Conservation (phyloP, 2,113 vertebrate genomes). For the Xiphorhynchus elegans region DNA sequence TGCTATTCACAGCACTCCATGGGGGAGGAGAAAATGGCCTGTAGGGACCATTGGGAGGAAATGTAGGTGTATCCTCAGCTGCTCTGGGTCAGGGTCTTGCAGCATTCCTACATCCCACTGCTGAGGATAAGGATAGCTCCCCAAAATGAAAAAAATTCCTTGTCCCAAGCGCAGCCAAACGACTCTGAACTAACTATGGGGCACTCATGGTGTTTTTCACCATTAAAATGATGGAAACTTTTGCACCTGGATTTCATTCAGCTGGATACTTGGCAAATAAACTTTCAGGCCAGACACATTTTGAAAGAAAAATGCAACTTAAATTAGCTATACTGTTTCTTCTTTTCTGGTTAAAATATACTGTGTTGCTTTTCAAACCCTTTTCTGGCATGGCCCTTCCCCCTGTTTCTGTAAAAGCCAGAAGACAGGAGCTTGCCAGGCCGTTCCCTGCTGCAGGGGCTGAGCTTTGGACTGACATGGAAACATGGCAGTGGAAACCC, state of each 20-base stretch:
- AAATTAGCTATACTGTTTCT: background rate
- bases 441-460: rapidly evolving
- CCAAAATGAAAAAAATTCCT: background rate
- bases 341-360: background rate
- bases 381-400: background rate
- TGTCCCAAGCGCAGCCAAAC: background rate
- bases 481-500: rapidly evolving
- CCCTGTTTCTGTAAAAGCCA: background rate
- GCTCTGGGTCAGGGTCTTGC: background rate
- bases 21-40: background rate
- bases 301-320: background rate
- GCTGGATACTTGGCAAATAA: background rate
- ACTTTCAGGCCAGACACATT: background rate
- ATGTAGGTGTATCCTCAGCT: background rate
- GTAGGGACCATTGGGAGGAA: background rate
- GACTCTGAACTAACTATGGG: background rate
- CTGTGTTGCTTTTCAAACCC: background rate
- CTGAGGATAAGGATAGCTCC: background rate
- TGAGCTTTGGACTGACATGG: background rate
- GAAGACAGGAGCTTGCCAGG: background rate
- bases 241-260: background rate
- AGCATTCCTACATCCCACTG: rapidly evolving
- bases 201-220: background rate
- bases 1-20: background rate
- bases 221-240: background rate